These are phyloP conservation scores for Phodopus roborovskii DNA, from an alignment of 2,113 vertebrate species.

Conservation along the genomic window DNA sequence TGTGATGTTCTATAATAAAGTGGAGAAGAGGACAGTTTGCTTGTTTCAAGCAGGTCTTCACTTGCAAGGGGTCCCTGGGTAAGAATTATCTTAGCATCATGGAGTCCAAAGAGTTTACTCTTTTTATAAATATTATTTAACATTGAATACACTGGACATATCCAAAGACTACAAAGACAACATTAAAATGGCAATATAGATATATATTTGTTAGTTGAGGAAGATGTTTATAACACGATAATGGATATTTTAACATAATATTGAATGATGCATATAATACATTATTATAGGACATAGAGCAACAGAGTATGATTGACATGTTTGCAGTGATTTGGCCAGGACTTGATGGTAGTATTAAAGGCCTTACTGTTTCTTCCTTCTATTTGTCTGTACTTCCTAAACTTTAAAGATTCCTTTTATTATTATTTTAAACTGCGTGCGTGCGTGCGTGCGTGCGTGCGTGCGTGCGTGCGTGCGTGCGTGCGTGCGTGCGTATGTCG, in stretches of 20 bases:
- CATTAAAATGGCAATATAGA: not conserved
- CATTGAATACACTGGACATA: not conserved
- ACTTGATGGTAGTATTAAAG: not conserved
- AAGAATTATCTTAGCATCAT: conserved; percentile 59
- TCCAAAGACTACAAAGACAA: not conserved
- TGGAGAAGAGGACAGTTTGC: conserved; percentile 85
- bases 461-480: not conserved
- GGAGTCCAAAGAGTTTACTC: not conserved
- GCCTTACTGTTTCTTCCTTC: not conserved
- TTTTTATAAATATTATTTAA: no score
- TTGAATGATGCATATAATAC: not conserved
- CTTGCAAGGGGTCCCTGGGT: conserved; percentile 91
- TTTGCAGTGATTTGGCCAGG: not conserved
- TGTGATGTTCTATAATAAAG: conserved; percentile 86
- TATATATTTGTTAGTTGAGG: not conserved
- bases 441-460: not conserved
- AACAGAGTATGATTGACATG: not conserved
- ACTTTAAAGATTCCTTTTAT: conserved; percentile 4
- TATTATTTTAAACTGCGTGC: not conserved
- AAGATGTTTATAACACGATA: not conserved
- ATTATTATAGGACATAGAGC: not conserved
- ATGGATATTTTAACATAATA: not conserved
- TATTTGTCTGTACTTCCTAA: conserved; percentile 19
- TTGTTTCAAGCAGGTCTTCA: conserved; percentile 90
- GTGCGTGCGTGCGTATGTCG: no score